Evolutionary conservation across 2,797 vertebrate genomes (phyloP).

Genomic region (Hypotaenidia philippensis): DNA sequence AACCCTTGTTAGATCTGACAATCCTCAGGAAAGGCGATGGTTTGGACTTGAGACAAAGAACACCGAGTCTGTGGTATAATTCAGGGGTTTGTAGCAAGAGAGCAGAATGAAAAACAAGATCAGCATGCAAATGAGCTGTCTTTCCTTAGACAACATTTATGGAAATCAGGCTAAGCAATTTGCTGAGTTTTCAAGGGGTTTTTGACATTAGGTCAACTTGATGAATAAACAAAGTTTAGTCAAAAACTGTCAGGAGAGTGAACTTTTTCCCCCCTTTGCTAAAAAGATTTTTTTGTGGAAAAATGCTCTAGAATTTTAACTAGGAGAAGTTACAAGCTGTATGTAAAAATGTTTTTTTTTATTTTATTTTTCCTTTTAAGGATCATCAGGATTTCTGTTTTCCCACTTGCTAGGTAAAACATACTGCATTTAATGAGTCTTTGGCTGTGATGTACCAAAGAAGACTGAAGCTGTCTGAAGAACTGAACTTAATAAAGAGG

Average conservation of each 20-base stretch:
- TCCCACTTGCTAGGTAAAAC: background rate
- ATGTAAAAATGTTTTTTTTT: background rate
- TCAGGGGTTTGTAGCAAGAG: background rate
- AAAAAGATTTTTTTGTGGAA: background rate
- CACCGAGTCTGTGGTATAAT: background rate
- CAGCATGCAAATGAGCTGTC: slow-evolving; percentile 24
- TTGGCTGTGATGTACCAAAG: background rate
- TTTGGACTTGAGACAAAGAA: slow-evolving; percentile 24
- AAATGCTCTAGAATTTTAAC: background rate
- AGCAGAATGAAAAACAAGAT: slow-evolving; percentile 14
- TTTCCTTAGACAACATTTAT: slow-evolving; percentile 13
- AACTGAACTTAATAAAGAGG: background rate
- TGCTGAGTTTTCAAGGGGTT: background rate
- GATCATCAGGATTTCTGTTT: background rate
- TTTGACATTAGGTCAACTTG: background rate
- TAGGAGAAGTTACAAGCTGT: background rate
- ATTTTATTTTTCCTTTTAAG: background rate
- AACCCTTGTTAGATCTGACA: background rate
- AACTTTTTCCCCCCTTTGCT: too few relatives aligned
- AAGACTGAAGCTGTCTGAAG: background rate
- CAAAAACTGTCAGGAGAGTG: background rate
- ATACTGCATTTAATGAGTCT: background rate
- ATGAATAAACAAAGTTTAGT: background rate
- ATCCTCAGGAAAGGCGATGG: background rate
- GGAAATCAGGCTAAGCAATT: slow-evolving; percentile 5